Evolutionary conservation across 30 jellyfish, hydroid and myxozoan genomes (phyloP).

Genomic region (Hydractinia echinata): DNA sequence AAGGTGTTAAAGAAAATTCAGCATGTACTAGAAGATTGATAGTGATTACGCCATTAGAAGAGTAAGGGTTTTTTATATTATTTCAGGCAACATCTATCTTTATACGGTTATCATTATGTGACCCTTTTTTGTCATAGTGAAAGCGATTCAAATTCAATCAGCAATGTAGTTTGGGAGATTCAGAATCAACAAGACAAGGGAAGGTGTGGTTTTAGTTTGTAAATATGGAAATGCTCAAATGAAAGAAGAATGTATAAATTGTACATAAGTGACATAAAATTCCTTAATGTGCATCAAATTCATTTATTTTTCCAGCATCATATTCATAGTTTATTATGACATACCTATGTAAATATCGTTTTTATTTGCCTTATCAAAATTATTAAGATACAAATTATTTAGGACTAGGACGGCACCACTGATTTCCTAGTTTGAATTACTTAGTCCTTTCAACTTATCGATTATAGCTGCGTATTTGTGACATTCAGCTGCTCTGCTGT

Average conservation of each 20-base stretch:
- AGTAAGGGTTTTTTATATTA: neutral
- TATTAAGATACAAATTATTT: no score
- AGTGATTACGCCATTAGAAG: constrained; percentile 44
- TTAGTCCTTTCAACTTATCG: no score
- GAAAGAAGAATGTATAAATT: neutral
- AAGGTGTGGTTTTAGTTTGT: constrained; percentile 14
- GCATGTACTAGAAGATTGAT: constrained; percentile 38
- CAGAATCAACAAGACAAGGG: constrained; percentile 46
- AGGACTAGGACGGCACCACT: no score
- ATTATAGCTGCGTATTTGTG: no score
- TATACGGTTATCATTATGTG: neutral
- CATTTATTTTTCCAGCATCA: no score
- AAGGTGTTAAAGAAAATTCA: constrained; percentile 15
- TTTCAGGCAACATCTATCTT: neutral
- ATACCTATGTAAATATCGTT: no score
- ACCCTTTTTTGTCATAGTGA: constrained; percentile 21
- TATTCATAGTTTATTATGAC: no score
- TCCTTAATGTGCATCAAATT: no score
- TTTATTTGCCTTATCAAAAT: no score
- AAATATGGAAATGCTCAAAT: constrained; percentile 5
- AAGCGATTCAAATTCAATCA: constrained; percentile 40
- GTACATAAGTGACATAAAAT: neutral
- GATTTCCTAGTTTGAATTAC: no score
- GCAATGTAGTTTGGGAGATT: constrained; percentile 39
- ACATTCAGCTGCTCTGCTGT: no score